A percentile compares a stretch with the other conserved stretches of the same genome.
Evolutionary conservation across 1,140 invertebrate genomes (phyloP).

Genomic region (Eumaeus atala): DNA sequence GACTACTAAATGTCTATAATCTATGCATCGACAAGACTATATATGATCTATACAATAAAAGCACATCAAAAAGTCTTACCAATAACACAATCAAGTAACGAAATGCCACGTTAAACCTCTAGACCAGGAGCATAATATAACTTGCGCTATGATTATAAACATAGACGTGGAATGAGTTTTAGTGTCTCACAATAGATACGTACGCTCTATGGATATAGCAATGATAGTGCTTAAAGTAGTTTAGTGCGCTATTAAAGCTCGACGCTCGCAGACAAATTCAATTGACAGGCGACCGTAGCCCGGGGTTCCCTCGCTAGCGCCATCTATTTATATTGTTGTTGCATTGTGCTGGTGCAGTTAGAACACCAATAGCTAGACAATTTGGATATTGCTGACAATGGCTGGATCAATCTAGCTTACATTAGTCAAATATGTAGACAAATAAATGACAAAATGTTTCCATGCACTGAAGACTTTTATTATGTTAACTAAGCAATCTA

Average conservation of each 20-base stretch:
- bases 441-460: too few species aligned
- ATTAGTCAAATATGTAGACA: too few species aligned
- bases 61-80: too few species aligned
- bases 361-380: not conserved
- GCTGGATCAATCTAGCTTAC: not conserved
- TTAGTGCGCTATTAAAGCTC: constrained; percentile 61
- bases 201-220: constrained; percentile 52
- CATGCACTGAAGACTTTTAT: too few species aligned
- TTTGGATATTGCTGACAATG: not conserved
- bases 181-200: constrained; percentile 34
- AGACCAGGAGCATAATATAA: constrained; percentile 6
- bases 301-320: constrained; percentile 52
- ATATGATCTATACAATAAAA: too few species aligned
- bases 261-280: constrained; percentile 70
- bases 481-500: too few species aligned
- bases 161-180: constrained; percentile 3
- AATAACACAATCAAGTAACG: too few species aligned
- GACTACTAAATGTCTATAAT: too few species aligned
- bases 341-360: constrained; percentile 19
- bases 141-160: constrained; percentile 9
- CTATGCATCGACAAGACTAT: too few species aligned
- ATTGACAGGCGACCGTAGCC: constrained; percentile 60
- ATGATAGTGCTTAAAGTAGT: constrained; percentile 54
- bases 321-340: constrained; percentile 61
- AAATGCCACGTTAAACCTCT: not conserved